Base-by-base conservation (phyloP, 2,888 invertebrate genomes). In the Protodeltote pygarga region DNA sequence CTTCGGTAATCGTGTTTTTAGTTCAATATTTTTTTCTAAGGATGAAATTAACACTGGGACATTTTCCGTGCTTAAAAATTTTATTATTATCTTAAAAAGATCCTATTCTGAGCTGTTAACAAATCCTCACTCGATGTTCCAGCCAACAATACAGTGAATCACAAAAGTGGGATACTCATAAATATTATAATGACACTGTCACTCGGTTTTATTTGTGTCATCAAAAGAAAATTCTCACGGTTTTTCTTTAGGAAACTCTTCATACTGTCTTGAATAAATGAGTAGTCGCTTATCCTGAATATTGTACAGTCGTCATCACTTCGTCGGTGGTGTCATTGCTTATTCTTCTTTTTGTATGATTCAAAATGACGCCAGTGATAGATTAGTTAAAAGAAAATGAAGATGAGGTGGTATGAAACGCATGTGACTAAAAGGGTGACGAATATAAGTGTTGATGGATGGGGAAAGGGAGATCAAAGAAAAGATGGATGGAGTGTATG, bases 211-310 rank as follows among this genome's bases (percentile, higher is more conserved):
- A 50, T 57, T 59, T 50, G 45, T 35, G 11, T 35, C 42, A 49
- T 51, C 64, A 51, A 51, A 60, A 38, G 38, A 21, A 48, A 45
- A 53, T 54, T 51, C 46, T 38, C 49, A 47, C 42, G 17, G 38
- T 53, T 50, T 40, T 38, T 19, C 13, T 38, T 41, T 25, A 21
- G 13, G 42, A 39, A 49, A 31, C 35, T 24, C 21, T 24, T 46
- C 45, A 28, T 28, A 20, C 25, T 44, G 27, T 35, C 31, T 38
- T 55, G 55, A 61, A 62, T 62, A 61, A 61, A 62, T 62, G 24
- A 57, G 19, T 46, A 23, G 37, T 6, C 13, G 6, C 28, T 29
- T 21, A 53, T 60, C 48, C 10, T 41, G 15, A 25, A 27, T 23
- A 41, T 27, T 23, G 29, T 21, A 16, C 6, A 6, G 15, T 27